A percentile compares a stretch with the other conserved stretches of the same genome.
phyloP scores from a whole-genome alignment of 2,797 vertebrate species.

The Coranthus polyacanthus region DNA sequence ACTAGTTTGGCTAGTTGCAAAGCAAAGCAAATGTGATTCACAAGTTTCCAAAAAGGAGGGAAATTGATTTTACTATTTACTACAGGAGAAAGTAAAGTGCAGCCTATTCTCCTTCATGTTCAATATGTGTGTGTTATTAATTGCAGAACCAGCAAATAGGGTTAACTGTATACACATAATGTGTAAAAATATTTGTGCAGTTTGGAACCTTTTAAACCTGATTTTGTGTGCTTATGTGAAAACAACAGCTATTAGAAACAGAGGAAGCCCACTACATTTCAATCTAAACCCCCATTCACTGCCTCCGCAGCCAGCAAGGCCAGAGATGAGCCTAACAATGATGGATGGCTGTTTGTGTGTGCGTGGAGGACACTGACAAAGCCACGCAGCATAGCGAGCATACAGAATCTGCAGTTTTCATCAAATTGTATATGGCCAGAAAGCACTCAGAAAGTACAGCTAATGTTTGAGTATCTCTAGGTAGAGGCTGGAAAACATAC shows the following conservation, averaged over 20 bases:
- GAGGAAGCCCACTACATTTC: not conserved
- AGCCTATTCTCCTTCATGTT: too few species aligned
- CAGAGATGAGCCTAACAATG: conserved; percentile 21
- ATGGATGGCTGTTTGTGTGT: conserved; percentile 22
- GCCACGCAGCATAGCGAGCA: not conserved
- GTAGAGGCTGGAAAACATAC: not conserved
- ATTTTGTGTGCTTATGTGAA: not conserved
- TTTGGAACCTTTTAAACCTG: not conserved
- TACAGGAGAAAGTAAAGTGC: too few species aligned
- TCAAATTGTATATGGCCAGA: not conserved
- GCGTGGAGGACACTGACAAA: conserved; percentile 14
- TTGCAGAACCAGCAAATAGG: too few species aligned
- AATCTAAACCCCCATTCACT: conserved; percentile 5
- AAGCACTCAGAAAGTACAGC: not conserved
- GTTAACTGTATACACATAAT: not conserved
- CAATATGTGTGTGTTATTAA: too few species aligned
- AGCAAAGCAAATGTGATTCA: too few species aligned
- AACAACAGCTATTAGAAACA: not conserved
- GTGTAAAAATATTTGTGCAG: not conserved
- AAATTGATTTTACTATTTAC: too few species aligned
- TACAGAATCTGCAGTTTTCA: not conserved
- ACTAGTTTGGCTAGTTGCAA: too few species aligned
- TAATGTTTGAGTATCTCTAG: not conserved
- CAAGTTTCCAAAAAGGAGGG: too few species aligned
- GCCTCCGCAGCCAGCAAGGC: conserved; percentile 3